Evolutionary conservation across 1,140 invertebrate genomes (phyloP).

Genomic region (Cotesia glomerata): DNA sequence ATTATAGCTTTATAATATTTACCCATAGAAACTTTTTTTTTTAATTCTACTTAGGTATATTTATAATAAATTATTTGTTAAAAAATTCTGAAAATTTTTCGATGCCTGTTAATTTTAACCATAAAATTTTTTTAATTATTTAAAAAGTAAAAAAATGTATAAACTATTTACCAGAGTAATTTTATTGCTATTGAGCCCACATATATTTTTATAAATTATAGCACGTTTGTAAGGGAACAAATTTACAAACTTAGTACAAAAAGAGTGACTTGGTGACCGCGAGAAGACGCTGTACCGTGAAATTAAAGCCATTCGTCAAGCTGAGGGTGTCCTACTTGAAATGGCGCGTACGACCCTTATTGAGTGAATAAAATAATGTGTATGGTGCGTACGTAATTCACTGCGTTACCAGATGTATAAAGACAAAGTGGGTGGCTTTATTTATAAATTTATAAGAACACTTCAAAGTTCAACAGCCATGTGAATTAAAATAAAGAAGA

Average conservation of each 20-base stretch:
- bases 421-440: slow-evolving; percentile 15
- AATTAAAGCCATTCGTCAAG: slow-evolving; percentile 47
- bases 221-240: too few relatives aligned
- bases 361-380: slow-evolving; percentile 21
- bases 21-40: too few relatives aligned
- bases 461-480: not conserved
- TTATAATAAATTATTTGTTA: too few relatives aligned
- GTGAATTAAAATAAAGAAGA: not conserved
- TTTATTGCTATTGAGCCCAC: too few relatives aligned
- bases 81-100: too few relatives aligned
- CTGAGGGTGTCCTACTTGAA: slow-evolving; percentile 32
- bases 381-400: slow-evolving; percentile 30
- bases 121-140: too few relatives aligned
- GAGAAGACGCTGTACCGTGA: slow-evolving; percentile 33
- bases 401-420: slow-evolving; percentile 11
- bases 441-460: not conserved
- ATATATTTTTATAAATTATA: too few relatives aligned
- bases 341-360: slow-evolving; percentile 23
- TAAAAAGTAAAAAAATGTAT: too few relatives aligned
- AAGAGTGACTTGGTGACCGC: slow-evolving; percentile 34
- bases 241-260: not conserved
- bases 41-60: too few relatives aligned
- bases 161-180: too few relatives aligned
- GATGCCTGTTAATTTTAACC: too few relatives aligned
- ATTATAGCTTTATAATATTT: too few relatives aligned